phyloP scores from a whole-genome alignment of 2,113 vertebrate species.

The Uria aalge region DNA sequence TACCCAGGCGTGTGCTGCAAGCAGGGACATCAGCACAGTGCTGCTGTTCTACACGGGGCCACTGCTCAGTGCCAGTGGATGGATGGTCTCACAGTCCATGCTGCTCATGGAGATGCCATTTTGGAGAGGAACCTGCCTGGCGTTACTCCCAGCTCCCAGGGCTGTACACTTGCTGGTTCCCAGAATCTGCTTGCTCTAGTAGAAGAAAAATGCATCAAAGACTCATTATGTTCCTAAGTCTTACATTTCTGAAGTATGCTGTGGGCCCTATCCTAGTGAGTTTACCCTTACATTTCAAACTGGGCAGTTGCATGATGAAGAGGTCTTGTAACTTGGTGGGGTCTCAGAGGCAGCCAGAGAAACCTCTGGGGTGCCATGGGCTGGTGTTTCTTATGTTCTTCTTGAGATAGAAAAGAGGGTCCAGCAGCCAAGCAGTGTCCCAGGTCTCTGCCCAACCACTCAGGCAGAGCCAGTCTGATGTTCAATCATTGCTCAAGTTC shows the following conservation, averaged over 20 bases:
- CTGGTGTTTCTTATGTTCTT: background rate
- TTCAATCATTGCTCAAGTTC: background rate
- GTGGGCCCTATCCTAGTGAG: background rate
- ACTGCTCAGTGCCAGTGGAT: fast-evolving
- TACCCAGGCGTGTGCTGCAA: background rate
- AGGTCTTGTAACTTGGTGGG: background rate
- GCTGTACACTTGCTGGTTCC: fast-evolving
- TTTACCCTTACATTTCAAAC: background rate
- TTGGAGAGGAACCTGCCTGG: background rate
- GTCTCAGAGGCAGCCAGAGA: background rate
- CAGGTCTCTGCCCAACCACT: background rate
- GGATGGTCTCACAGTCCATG: background rate
- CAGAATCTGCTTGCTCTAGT: background rate
- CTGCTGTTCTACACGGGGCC: background rate
- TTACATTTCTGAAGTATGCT: background rate
- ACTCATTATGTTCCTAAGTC: background rate
- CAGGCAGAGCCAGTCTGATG: background rate
- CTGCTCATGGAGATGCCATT: background rate
- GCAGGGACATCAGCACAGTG: background rate
- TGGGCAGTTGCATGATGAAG: background rate
- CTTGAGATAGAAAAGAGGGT: background rate
- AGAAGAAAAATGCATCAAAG: background rate
- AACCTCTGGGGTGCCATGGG: background rate
- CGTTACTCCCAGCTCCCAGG: background rate
- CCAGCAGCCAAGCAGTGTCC: background rate